Evolutionary conservation across 37 sponge, comb jelly and placozoan species (phyloP), one percentile per base, ranked within the genome.

Genomic region (Oopsacas minuta): DNA sequence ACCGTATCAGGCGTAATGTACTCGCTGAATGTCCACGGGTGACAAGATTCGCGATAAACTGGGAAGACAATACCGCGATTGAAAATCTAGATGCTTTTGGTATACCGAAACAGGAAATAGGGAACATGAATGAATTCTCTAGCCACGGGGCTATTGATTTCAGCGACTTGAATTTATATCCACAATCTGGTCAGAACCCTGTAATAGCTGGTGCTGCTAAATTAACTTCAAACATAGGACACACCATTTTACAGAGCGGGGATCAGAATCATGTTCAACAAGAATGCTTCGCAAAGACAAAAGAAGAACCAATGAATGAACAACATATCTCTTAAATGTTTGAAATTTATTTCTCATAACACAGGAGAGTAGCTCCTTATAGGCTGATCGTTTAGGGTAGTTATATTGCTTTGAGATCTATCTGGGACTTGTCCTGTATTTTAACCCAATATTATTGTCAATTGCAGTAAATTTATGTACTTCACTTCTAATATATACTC

Each of bases 1-100:
- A 95, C 23, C 85, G 91, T 91, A 82, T 93, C 36, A 91, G 90
- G 38, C 91, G 96, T 86, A 98, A 98, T 85, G 95, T 98, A 37
- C 90, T 98, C 5, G 94, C 95, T 1, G 91, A 91, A n/a, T 92
- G 87, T 86, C 99, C 99, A 38, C 81, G 99, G 37, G 92, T 98
- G 17, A 98, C 99, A 39, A 91, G 92, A 82, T 98, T 98, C 89
- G 95, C 95, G 82, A 91, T 98, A 30, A 88, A 91, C 89, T 98
- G 99, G 99, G 96, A 95, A 12, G 75, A 61, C 75, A n/a, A 61
- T 12, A n/a, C 30, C 3, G 20, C 30, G 7, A 7, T 3, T 10
- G 75, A 61, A 3, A 61, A 61, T 12, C 30, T 61, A n/a, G 75
- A 61, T 61, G 75, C 30, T 5, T 61, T 61, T 34, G 75, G 75